Percentiles rank a stretch among this genome's conserved stretches.
phyloP scores from a whole-genome alignment of 1,140 invertebrate genomes.

The Drosophila ironensis region DNA sequence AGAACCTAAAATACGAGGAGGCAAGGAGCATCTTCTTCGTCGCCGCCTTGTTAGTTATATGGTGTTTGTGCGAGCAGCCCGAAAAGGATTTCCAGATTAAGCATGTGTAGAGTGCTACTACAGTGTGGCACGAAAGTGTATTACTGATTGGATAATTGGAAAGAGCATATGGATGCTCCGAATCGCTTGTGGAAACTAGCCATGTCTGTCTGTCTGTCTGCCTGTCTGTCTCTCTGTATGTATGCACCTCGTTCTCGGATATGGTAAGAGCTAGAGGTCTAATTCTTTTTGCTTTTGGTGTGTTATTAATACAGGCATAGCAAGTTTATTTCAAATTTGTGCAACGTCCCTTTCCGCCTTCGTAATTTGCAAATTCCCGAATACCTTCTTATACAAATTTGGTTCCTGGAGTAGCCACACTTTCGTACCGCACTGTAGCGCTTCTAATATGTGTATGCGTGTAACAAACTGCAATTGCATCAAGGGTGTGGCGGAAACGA shows the following conservation, averaged over 20 bases:
- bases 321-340: too few species aligned
- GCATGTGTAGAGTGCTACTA: constrained; percentile 8
- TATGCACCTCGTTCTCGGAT: too few species aligned
- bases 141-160: background rate
- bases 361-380: background rate
- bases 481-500: constrained; percentile 8
- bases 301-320: too few species aligned
- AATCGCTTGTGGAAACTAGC: too few species aligned
- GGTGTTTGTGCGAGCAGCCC: constrained; percentile 34
- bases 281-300: too few species aligned
- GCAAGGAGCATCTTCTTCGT: constrained; percentile 18
- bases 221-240: background rate
- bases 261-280: too few species aligned
- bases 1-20: constrained; percentile 33
- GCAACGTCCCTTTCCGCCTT: too few species aligned
- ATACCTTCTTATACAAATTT: too few species aligned
- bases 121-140: background rate
- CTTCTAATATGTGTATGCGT: constrained; percentile 4
- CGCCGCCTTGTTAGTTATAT: constrained; percentile 39
- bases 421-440: constrained; percentile 4
- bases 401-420: too few species aligned
- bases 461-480: constrained; percentile 45
- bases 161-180: too few species aligned
- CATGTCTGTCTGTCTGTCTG: too few species aligned
- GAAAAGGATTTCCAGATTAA: constrained; percentile 52